Base-by-base conservation (phyloP, 2,888 invertebrate genomes). In the Amitus sp. region DNA sequence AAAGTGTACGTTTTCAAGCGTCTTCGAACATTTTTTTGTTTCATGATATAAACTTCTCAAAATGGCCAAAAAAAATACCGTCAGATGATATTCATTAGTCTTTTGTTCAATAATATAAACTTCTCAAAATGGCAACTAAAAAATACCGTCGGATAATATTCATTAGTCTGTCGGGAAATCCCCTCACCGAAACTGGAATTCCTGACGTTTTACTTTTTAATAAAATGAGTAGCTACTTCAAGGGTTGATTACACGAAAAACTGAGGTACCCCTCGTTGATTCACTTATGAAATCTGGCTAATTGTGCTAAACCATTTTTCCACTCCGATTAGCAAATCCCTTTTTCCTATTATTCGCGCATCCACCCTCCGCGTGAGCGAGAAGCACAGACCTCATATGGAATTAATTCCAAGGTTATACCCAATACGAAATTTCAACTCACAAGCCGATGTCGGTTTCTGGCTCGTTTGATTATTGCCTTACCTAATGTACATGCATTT, bases 201-300 rank as follows among this genome's bases (percentile, higher is more conserved):
- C 43, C 6, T 27, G 7, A 27, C 23, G n/a, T 43, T 43, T 43
- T 47, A 34, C 20, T 34, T 33, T 47, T 47, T 23, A 30, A 48
- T 48, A 47, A 52, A 52, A 37, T 37, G 47, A 42, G 34, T 47
- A 7, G 34, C 48, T 53, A 39, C 13, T 48, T 13, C 34, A 48
- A 20, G 9, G 53, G 45, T 43, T 30, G 45, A 60, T 54, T 54
- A 54, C 47, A 60, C 33, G 55, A 50, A 56, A 61, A 56, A 52
- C 55, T 52, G 48, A 55, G 45, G 52, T 51, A 52, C 61, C 46
- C 56, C 47, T 34, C 37, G 54, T 66, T 65, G 60, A 73, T 72
- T 72, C 75, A 65, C 63, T 76, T 72, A 69, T 59, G 52, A 71
- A 77, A 77, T 77, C 75, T 65, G 71, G 74, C 75, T 77, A 78